Base-by-base conservation (phyloP, 2,113 vertebrate species). In the Larimichthys polyactis region DNA sequence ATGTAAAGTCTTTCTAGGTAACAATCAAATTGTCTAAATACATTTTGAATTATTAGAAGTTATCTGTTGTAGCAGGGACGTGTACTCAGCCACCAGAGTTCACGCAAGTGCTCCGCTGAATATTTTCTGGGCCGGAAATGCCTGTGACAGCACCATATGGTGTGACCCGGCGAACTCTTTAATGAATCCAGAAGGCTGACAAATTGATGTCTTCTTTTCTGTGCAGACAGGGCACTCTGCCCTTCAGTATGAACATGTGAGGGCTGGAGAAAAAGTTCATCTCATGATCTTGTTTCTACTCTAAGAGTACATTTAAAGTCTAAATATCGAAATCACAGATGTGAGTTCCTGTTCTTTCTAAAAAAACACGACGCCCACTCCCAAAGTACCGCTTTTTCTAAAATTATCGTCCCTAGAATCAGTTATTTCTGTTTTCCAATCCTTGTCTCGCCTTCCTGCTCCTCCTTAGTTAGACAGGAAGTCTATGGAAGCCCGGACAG, bases 381-480 rank as follows among this genome's bases (percentile, higher is more conserved):
- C 84, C 84, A 91, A 81, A 86, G 87, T 89, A 90, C 83, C 85
- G 43, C 51, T 79, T 83, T 73, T 17, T 40, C 24, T 49, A 40
- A 58, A 55, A 51, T 29, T 32, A 73, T 74, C 51, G 63, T 68
- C 11, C 55, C 19, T 57, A 36, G 3, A 73, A 85, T 85, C 78
- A 69, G 66, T 52, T 69, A 24, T 62, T 49, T 24, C 22, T 81
- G 32, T 80, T 77, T 84, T 79, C 66, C 17, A 52, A 24, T 86
- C 66, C 52, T 40, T 1, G 1, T 69, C 59, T 73, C 43, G 73
- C 29, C 78, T 87, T 88, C 81, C 89, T 90, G 77, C 75, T 84
- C 75, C 77, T 78, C 78, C 78, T 97, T 91, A 99, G 64, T 98
- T 97, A 76, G 97, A 97, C 79, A 99, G 96, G 93, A 99, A 99